Evolutionary conservation across 2,113 vertebrate genomes (phyloP).

Genomic region (Paralichthys olivaceus): DNA sequence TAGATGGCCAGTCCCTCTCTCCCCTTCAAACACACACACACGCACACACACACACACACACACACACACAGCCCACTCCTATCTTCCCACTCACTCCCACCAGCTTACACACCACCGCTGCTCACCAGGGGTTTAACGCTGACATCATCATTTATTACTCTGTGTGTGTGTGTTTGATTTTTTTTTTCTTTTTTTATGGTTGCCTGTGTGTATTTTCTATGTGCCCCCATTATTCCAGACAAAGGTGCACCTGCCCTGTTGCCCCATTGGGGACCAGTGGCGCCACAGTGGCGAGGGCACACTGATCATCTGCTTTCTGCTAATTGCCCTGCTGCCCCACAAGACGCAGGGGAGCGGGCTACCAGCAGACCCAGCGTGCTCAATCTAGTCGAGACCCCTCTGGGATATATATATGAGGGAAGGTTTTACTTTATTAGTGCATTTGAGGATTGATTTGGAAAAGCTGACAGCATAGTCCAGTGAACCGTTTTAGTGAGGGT

Average conservation of each 20-base stretch:
- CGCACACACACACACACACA: constrained; percentile 26
- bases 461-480: neutral
- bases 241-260: constrained; percentile 76
- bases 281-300: constrained; percentile 72
- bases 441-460: neutral
- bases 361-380: constrained; percentile 41
- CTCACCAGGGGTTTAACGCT: constrained; percentile 57
- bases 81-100: constrained; percentile 32
- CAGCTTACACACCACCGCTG: neutral
- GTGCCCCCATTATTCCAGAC: constrained; percentile 62
- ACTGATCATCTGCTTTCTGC: constrained; percentile 75
- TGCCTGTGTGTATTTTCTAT: constrained; percentile 52
- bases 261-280: constrained; percentile 71
- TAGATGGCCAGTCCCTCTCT: constrained; percentile 37
- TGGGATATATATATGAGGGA: constrained; percentile 31
- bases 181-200: constrained; percentile 27
- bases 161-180: constrained; percentile 36
- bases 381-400: constrained; percentile 45
- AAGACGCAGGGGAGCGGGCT: constrained; percentile 60
- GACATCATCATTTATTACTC: constrained; percentile 72
- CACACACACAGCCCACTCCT: constrained; percentile 20
- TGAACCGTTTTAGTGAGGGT: neutral
- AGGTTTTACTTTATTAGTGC: constrained; percentile 14
- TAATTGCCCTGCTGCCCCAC: constrained; percentile 79
- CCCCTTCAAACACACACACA: constrained; percentile 17